phyloP scores from a whole-genome alignment of 2,797 vertebrate species.

The Glyptemys insculpta region DNA sequence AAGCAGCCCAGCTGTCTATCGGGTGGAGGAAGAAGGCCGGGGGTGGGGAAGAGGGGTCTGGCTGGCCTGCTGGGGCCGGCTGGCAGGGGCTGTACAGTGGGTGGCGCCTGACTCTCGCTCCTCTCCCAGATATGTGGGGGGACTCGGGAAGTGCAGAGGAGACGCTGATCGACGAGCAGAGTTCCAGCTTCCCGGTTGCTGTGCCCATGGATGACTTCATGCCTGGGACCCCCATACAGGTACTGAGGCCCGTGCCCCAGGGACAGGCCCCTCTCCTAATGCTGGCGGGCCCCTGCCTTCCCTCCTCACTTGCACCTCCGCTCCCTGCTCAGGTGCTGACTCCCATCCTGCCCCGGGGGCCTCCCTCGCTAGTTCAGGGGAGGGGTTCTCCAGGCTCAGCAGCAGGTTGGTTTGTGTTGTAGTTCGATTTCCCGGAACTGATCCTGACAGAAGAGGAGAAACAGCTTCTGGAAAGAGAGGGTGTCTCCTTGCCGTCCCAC shows the following conservation, averaged over 20 bases:
- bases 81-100: background rate
- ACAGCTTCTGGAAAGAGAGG: constrained; percentile 89
- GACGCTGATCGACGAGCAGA: background rate
- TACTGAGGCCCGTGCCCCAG: background rate
- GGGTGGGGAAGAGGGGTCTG: background rate
- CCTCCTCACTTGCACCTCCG: background rate
- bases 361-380: rapidly evolving
- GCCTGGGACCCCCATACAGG: background rate
- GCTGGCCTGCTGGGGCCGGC: rapidly evolving
- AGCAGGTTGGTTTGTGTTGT: background rate
- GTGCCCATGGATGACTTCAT: background rate
- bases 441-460: constrained; percentile 91
- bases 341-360: background rate
- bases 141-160: background rate
- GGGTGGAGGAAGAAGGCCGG: rapidly evolving
- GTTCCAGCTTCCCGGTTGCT: rapidly evolving
- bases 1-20: background rate
- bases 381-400: background rate
- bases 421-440: constrained; percentile 86
- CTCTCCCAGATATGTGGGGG: constrained; percentile 51
- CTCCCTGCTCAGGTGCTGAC: background rate
- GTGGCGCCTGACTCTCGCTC: background rate
- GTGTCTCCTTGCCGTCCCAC: constrained; percentile 82
- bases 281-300: background rate
- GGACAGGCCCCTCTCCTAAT: background rate